Conservation (phyloP, 2,113 vertebrate genomes). For the Dendropsophus ebraccatus region DNA sequence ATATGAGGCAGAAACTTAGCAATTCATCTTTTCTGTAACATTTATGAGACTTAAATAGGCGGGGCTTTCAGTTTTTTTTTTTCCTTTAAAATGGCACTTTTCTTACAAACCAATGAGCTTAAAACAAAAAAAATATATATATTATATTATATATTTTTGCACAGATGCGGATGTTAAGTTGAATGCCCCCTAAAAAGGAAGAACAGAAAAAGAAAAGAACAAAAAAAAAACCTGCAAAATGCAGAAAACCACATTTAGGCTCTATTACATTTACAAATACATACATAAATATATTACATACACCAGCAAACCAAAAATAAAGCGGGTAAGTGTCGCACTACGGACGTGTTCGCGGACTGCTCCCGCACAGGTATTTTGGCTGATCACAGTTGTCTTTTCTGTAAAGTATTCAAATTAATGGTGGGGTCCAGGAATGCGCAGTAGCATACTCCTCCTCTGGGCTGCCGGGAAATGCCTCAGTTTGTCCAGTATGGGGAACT, state of each 20-base stretch:
- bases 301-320: constrained; percentile 74
- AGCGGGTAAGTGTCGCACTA: constrained; percentile 65
- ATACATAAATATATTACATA: constrained; percentile 88
- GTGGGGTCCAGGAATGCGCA: constrained; percentile 63
- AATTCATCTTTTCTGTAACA: constrained; percentile 5
- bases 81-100: constrained; percentile 54
- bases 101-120: constrained; percentile 56
- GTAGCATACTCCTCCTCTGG: constrained; percentile 45
- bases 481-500: constrained; percentile 83
- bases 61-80: constrained; percentile 47
- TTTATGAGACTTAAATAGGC: constrained; percentile 50
- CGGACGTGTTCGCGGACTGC: constrained; percentile 63
- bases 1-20: constrained; percentile 13
- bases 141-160: constrained; percentile 59
- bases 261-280: constrained; percentile 82
- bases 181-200: constrained; percentile 63
- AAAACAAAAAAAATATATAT: constrained; percentile 51
- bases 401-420: constrained; percentile 58
- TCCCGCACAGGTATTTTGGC: constrained; percentile 63
- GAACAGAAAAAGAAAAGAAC: constrained; percentile 62
- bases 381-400: constrained; percentile 66
- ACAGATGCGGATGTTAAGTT: constrained; percentile 59
- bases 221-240: constrained; percentile 62
- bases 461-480: constrained; percentile 55
- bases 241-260: constrained; percentile 69